These are phyloP conservation scores for Drosophila pullipes DNA, from an alignment of 2,888 invertebrate species.

Conservation along the genomic window DNA sequence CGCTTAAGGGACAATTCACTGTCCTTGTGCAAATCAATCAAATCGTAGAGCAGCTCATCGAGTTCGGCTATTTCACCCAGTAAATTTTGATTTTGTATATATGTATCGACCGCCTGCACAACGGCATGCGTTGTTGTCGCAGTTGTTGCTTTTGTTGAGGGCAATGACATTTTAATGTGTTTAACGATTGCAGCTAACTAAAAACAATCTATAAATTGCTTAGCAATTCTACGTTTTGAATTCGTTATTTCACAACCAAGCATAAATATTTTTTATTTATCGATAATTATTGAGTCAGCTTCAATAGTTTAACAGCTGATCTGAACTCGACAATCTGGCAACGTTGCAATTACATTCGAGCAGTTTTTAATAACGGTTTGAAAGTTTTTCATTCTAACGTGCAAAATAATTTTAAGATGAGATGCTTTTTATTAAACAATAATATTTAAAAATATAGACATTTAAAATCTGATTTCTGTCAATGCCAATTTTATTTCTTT, in stretches of 20 bases:
- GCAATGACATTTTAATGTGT: conserved; percentile 52
- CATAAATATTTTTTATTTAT: conserved; percentile 7
- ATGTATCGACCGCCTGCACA: conserved; percentile 65
- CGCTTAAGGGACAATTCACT: conserved; percentile 60
- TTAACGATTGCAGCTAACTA: neutral
- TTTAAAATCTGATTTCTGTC: neutral
- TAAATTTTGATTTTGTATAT: conserved; percentile 71
- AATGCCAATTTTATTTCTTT: neutral
- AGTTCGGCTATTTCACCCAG: conserved; percentile 71
- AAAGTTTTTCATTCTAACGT: neutral
- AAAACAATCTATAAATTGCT: neutral
- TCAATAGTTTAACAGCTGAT: conserved; percentile 15
- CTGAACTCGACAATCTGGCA: conserved; percentile 3
- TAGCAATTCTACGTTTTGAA: conserved; percentile 1
- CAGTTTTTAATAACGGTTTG: neutral
- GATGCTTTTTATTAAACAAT: neutral
- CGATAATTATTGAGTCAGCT: conserved; percentile 1
- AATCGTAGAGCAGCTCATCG: conserved; percentile 64
- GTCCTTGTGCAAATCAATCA: conserved; percentile 60
- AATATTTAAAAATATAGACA: neutral
- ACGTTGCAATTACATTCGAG: neutral
- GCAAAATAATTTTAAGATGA: too few relatives aligned
- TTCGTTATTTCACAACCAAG: conserved; percentile 39
- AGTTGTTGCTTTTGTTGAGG: conserved; percentile 57
- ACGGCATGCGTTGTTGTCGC: conserved; percentile 66